Percentiles rank a stretch among this genome's conserved stretches.
Conservation (phyloP, 2,113 vertebrate species). For the Calyptomena viridis region DNA sequence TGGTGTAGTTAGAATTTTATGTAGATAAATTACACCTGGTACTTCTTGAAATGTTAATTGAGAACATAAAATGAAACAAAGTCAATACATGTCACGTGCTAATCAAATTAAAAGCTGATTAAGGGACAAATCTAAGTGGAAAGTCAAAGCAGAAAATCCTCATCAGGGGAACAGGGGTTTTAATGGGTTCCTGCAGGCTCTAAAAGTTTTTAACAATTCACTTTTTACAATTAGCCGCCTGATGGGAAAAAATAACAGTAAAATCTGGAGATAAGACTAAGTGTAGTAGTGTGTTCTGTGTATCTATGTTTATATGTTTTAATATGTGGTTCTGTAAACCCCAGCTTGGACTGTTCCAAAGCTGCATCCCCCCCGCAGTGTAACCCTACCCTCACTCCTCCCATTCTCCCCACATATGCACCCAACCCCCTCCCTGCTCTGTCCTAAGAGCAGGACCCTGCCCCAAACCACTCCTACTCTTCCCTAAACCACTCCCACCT, state of each 20-base stretch:
- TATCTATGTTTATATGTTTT: too few species aligned
- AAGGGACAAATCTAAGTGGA: conserved; percentile 1
- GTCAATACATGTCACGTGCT: neutral
- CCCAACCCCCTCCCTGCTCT: too few species aligned
- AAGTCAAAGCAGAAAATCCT: neutral
- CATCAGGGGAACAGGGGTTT: neutral
- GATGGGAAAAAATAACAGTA: neutral
- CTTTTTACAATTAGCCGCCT: neutral
- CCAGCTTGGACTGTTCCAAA: too few species aligned
- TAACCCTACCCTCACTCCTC: too few species aligned
- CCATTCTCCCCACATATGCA: too few species aligned
- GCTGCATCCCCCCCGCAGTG: too few species aligned
- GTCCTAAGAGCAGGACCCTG: too few species aligned
- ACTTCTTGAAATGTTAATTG: neutral
- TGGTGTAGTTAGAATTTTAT: neutral
- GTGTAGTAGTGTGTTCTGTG: too few species aligned
- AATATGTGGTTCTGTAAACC: too few species aligned
- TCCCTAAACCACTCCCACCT: too few species aligned
- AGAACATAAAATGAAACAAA: neutral
- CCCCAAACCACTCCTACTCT: too few species aligned
- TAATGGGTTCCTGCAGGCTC: neutral
- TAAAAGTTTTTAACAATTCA: neutral
- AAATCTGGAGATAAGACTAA: neutral
- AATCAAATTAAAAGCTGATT: conserved; percentile 42
- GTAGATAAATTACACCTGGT: neutral